phyloP scores from a whole-genome alignment of 1,140 invertebrate species.

The Nasonia vitripennis region DNA sequence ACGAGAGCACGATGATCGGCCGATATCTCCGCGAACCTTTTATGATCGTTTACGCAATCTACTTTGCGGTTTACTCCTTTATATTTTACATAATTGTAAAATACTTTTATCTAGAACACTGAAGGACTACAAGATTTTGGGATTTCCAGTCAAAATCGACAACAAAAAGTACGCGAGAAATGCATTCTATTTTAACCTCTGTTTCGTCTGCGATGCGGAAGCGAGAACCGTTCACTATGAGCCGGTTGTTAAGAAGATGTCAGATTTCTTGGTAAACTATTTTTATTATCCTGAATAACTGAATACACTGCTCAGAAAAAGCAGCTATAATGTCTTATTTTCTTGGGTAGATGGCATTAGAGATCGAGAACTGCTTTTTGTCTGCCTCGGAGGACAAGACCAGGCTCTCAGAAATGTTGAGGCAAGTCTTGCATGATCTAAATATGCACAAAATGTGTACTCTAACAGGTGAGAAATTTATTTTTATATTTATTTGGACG shows the following conservation, averaged over 20 bases:
- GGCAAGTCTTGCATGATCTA: conserved; percentile 85
- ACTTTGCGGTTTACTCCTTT: conserved; percentile 44
- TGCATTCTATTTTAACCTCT: conserved; percentile 95
- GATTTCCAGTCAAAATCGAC: conserved; percentile 93
- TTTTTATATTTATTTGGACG: conserved; percentile 43
- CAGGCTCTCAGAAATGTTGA: conserved; percentile 84
- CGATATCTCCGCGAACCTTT: conserved; percentile 37
- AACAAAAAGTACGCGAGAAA: conserved; percentile 94
- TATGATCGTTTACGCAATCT: conserved; percentile 22
- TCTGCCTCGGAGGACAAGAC: conserved; percentile 80
- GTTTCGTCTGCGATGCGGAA: conserved; percentile 94
- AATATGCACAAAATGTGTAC: conserved; percentile 87
- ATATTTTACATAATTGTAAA: conserved; percentile 33
- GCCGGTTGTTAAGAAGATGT: conserved; percentile 93
- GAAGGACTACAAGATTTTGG: conserved; percentile 91
- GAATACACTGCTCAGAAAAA: neutral
- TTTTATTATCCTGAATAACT: conserved; percentile 50
- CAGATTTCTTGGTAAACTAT: conserved; percentile 87
- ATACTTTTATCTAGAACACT: conserved; percentile 79
- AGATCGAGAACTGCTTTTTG: conserved; percentile 87
- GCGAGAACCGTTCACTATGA: conserved; percentile 94
- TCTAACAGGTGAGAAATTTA: conserved; percentile 79
- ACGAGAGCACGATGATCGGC: conserved; percentile 14
- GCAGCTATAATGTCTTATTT: conserved; percentile 22
- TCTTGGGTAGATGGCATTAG: conserved; percentile 82